Evolutionary conservation across 2,797 vertebrate species (phyloP), one percentile per base, ranked within the genome.

Genomic region (Acanthurus lineatus): DNA sequence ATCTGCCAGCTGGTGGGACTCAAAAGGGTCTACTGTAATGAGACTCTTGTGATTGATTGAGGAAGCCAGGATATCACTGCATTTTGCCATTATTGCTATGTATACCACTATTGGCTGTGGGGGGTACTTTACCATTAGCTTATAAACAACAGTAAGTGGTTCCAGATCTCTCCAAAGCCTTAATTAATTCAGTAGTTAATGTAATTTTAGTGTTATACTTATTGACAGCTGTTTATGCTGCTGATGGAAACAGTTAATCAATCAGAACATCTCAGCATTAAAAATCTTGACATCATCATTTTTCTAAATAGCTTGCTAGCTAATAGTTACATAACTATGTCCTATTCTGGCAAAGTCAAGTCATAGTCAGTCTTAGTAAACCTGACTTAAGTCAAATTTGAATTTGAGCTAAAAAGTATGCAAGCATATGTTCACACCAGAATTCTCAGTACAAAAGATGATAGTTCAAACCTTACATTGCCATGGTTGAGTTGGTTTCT

Each of bases 1-100:
- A 59, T 66, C 40, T 60, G 67, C 15, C 22, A 3, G 56, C 60
- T 32, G 17, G 28, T 51, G 54, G 56, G 10, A 28, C 57, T 58
- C 28, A 9, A 61, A 32, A 54, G n/a, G n/a, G 16, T 28, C 8
- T 66, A n/a, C 25, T 49, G 40, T 52, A 45, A 62, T 63, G 22
- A 53, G 12, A 11, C 11, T 69, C n/a, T 52, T 25, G 16, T 58
- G 57, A 63, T 22, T 42, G 44, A 69, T 35, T 25, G 12, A 69
- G 19, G 19, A 48, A 60, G 12, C 32, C n/a, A 62, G 16, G n/a
- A 9, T 48, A 47, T 32, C 20, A 72, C 15, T 14, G 28, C 10
- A 42, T 16, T 2, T 2, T 62, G 44, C 32, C 28, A 64, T 57
- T 51, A n/a, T 25, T 20, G 17, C 44, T 16, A 45, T 15, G 44